These are phyloP conservation scores for Orius laevigatus DNA, from an alignment of 1,140 invertebrate species.

Conservation along the genomic window DNA sequence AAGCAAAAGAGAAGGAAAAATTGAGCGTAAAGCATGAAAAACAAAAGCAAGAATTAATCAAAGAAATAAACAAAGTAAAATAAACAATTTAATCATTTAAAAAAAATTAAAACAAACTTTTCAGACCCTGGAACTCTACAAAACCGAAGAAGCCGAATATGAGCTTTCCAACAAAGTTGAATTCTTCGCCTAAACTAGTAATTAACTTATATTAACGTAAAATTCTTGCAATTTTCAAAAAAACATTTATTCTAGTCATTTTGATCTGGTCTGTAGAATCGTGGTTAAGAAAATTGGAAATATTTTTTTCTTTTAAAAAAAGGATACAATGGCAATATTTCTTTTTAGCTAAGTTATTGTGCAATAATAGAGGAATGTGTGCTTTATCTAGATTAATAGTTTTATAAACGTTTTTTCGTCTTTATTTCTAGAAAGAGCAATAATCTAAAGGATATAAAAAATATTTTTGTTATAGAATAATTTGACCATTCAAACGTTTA, in stretches of 20 bases:
- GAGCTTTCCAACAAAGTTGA: slow-evolving; percentile 77
- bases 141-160: slow-evolving; percentile 85
- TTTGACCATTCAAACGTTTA: neutral
- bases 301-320: neutral
- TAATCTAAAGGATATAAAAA: too few relatives aligned
- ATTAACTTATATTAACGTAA: neutral
- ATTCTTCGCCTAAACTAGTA: slow-evolving; percentile 58
- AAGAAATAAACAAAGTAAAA: slow-evolving; percentile 81
- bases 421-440: too few relatives aligned
- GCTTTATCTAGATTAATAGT: too few relatives aligned
- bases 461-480: too few relatives aligned
- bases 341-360: too few relatives aligned
- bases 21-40: slow-evolving; percentile 82
- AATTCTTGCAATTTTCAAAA: neutral
- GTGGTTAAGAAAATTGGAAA: neutral
- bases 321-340: too few relatives aligned
- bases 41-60: slow-evolving; percentile 75
- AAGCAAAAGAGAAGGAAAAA: slow-evolving; percentile 85
- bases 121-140: slow-evolving; percentile 86
- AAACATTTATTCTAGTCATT: slow-evolving; percentile 15
- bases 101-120: slow-evolving; percentile 25
- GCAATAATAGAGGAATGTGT: too few relatives aligned
- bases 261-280: slow-evolving; percentile 15
- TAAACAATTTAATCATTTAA: slow-evolving; percentile 13
- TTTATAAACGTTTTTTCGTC: too few relatives aligned